Conservation (phyloP, 2,888 invertebrate species). For the Ormyrus labotus region DNA sequence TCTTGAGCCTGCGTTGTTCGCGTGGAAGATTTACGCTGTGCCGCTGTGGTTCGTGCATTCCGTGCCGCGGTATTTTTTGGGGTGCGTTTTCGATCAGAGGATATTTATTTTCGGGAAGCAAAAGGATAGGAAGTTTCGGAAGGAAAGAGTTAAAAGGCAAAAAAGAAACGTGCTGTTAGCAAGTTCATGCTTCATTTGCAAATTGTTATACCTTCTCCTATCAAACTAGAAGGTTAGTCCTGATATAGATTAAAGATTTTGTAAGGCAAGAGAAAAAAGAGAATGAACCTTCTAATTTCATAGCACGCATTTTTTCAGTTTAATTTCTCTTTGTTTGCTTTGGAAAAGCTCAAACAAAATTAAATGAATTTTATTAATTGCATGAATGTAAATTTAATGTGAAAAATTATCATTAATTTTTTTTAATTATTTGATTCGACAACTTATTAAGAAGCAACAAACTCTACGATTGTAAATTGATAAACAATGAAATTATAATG, state of each 20-base stretch:
- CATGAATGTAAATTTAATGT: constrained; percentile 34
- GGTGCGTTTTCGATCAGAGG: constrained; percentile 43
- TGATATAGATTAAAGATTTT: constrained; percentile 21
- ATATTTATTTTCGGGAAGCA: constrained; percentile 46
- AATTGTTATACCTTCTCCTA: constrained; percentile 53
- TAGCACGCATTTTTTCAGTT: constrained; percentile 32
- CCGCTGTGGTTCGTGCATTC: constrained; percentile 74
- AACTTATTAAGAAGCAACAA: constrained; percentile 39
- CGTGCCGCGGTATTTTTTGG: constrained; percentile 70
- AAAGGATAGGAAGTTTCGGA: constrained; percentile 52
- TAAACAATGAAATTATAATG: constrained; percentile 43
- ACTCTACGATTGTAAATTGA: constrained; percentile 31
- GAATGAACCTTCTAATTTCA: constrained; percentile 58
- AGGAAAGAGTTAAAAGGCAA: constrained; percentile 63
- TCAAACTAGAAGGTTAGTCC: constrained; percentile 61
- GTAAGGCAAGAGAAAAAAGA: constrained; percentile 34
- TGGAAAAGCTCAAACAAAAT: constrained; percentile 4
- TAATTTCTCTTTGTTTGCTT: constrained; percentile 8
- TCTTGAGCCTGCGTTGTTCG: constrained; percentile 74
- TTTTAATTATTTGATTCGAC: constrained; percentile 15
- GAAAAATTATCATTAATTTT: constrained; percentile 14
- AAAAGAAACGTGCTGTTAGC: constrained; percentile 75
- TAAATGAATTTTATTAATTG: constrained; percentile 32
- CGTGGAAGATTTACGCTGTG: constrained; percentile 74
- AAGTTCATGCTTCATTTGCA: constrained; percentile 68